Conservation (phyloP, 2,888 invertebrate genomes). For the Habrosyne pyritoides region DNA sequence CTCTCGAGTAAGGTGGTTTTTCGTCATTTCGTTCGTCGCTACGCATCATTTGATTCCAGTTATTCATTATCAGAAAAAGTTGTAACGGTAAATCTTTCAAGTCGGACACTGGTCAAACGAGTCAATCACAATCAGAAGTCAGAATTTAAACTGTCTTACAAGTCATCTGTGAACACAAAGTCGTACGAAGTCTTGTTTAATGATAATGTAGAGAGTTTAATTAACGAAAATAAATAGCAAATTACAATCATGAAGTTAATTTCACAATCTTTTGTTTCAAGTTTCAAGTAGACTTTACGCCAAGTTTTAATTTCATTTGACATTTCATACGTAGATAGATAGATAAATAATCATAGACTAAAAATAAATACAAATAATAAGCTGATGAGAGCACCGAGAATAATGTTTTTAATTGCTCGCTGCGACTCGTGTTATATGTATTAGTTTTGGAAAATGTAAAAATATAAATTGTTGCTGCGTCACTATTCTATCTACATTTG, state of each 20-base stretch:
- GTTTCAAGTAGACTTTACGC: no score
- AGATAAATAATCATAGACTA: no score
- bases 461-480: no score
- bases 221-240: not conserved
- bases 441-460: no score
- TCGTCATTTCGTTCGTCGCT: slow-evolving; percentile 71
- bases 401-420: no score
- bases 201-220: not conserved
- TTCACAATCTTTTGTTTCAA: not conserved
- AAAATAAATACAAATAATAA: no score
- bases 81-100: slow-evolving; percentile 23
- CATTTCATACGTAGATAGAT: no score
- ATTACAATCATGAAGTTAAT: not conserved
- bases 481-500: no score
- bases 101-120: slow-evolving; percentile 26
- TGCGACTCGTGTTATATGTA: no score
- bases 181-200: slow-evolving; percentile 9
- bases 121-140: slow-evolving; percentile 20
- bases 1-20: slow-evolving; percentile 93
- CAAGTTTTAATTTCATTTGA: no score
- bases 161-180: slow-evolving; percentile 19
- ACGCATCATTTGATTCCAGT: slow-evolving; percentile 22
- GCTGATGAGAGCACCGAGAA: no score
- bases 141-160: slow-evolving; percentile 23
- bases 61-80: slow-evolving; percentile 12